Evolutionary conservation across 2,113 vertebrate genomes (phyloP).

Genomic region (Chroicocephalus ridibundus): DNA sequence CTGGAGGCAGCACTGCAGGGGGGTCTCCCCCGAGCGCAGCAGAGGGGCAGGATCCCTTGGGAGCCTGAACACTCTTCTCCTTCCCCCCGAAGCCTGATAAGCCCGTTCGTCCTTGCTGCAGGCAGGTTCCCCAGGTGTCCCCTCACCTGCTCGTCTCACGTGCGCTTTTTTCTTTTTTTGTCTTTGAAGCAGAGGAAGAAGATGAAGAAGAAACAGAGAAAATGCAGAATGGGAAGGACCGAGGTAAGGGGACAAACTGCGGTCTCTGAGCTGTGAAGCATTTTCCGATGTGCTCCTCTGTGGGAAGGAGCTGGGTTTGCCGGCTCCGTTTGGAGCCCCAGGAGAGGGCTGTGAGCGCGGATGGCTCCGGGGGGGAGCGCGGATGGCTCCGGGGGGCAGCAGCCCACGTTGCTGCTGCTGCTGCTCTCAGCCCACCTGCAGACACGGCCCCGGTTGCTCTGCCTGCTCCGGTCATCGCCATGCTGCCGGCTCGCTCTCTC

Average conservation of each 20-base stretch:
- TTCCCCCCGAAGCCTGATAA: background rate
- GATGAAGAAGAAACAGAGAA: constrained; percentile 84
- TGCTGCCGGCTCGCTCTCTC: background rate
- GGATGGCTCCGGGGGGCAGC: background rate
- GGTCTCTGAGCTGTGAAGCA: background rate
- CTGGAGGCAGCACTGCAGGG: too few species aligned
- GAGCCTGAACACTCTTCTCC: background rate
- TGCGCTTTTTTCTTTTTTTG: background rate
- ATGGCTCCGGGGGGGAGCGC: background rate
- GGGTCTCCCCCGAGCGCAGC: background rate
- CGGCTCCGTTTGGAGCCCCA: background rate
- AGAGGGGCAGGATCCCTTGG: background rate
- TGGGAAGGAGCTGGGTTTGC: background rate
- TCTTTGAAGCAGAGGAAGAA: constrained; percentile 84
- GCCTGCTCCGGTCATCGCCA: background rate
- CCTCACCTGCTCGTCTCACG: background rate
- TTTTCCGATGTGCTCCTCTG: background rate
- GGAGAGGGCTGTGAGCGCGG: background rate
- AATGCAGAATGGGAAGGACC: constrained; percentile 89
- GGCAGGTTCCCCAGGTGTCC: background rate
- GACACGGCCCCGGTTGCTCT: background rate
- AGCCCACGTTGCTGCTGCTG: background rate
- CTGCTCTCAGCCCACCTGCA: background rate
- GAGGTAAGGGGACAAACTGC: constrained; percentile 70
- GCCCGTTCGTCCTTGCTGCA: background rate